Base-by-base conservation (phyloP, 1,140 invertebrate species). In the Drosophila eugracilis region DNA sequence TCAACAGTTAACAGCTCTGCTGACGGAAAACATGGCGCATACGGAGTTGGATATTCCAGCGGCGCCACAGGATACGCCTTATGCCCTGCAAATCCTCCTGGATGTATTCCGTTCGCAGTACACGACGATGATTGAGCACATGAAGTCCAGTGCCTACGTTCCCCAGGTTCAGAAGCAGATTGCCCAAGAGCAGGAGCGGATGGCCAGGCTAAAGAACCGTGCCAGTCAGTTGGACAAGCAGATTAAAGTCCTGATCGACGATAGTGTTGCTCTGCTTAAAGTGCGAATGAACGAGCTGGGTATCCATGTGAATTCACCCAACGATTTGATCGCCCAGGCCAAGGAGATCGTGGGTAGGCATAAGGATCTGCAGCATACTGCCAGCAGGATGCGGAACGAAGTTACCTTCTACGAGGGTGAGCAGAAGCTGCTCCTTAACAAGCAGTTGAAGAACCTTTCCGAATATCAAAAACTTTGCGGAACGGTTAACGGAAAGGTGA, bases 311-410 rank as follows among this genome's bases (percentile, higher is more conserved):
- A 96, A 95, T 28, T 95, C 94, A 55, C 96, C 96, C 0, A 95
- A 96, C 28, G 97, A 98, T 92, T 93, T 98, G 47, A 93, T 98
- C 9, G 94, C 95, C 1, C 97, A 97, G 92, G 97, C 97, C 22
- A 98, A 98, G 92, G 96, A 98, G 92, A 98, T 99, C 74, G 97
- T 98, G 5, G 94, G 96, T 39, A 93, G 96, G 32, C 97, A 98
- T 86, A 98, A 98, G 90, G 97, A 98, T 80, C 92, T 98, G 15
- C 97, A 98, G 92, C 95, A 95, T 37, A 96, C 97, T 92, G 96
- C 96, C 0, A 95, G 95, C 78, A 95, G 95, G 88, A 92, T 98
- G 36, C 96, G 98, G 85, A 93, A 94, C 15, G 95, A 98, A 93
- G 97, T 98, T 37, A 92, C 91, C 34, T 72, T 77, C 41, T 78